Evolutionary conservation across 2,888 invertebrate species (phyloP), one percentile per base, ranked within the genome.

Genomic region (Athetis lepigone): DNA sequence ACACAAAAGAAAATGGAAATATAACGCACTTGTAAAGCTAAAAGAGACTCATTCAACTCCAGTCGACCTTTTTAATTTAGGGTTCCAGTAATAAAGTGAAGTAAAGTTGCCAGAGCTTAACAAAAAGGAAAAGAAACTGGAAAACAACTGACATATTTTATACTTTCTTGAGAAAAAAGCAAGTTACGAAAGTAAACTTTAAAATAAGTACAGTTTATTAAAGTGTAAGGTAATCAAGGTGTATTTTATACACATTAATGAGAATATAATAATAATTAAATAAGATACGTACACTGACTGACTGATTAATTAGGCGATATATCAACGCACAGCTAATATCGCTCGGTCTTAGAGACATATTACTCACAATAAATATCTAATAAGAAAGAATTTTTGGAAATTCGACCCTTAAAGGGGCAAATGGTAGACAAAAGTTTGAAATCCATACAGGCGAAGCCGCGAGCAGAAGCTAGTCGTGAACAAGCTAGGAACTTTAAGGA

Each of bases 41-140:
- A 66, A 66, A 43, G 43, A 36, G 19, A 45, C 33, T 36, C 33
- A 65, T 73, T 77, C 39, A 56, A 36, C 42, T 43, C 29, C 55
- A 58, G 71, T 43, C 74, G 49, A 52, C 59, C 51, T 77, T 77
- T 77, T 73, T 66, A 66, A 66, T 77, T 73, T 56, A 72, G 58
- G 58, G 56, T 55, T 66, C 49, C 52, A 77, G 74, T 73, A 66
- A 72, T 77, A 59, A 72, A 77, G 47, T 52, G 25, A 37, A 58
- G 58, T 77, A 29, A 62, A 47, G 66, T 72, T 55, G 37, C 50
- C 40, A 7, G 40, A 43, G 6, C 55, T 72, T 36, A 33, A 11
- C 42, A 59, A 72, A 63, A 55, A 56, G 55, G 42, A 46, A 59
- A 59, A 45, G 13, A 19, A 21, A 54, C 40, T 55, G 42, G 21